phyloP scores from a whole-genome alignment of 2,797 vertebrate genomes.

The Schizothorax lantsangensis region DNA sequence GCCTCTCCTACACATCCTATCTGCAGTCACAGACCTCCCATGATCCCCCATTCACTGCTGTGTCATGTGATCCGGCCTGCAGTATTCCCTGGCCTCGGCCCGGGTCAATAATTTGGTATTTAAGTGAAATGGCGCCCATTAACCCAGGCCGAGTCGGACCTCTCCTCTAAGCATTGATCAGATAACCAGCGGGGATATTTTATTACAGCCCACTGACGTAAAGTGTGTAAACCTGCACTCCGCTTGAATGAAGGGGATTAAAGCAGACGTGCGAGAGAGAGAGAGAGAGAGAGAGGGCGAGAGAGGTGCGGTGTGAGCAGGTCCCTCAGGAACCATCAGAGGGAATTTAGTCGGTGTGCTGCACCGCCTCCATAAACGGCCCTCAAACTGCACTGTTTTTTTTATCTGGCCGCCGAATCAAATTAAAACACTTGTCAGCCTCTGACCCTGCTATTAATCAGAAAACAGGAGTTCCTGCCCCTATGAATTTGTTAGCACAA shows the following conservation, averaged over 20 bases:
- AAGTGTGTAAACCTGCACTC: conserved; percentile 38
- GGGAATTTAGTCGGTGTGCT: conserved; percentile 66
- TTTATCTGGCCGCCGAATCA: conserved; percentile 72
- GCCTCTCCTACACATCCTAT: conserved; percentile 5
- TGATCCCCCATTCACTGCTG: conserved; percentile 39
- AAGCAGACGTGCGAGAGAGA: background rate
- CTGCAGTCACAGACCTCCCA: conserved; percentile 19
- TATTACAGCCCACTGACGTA: conserved; percentile 81
- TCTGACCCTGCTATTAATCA: conserved; percentile 72
- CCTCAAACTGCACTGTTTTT: conserved; percentile 50
- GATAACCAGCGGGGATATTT: conserved; percentile 89
- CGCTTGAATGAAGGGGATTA: conserved; percentile 61
- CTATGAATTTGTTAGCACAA: conserved; percentile 69
- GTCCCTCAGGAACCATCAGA: conserved; percentile 75
- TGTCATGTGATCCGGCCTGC: conserved; percentile 40
- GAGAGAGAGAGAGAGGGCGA: background rate
- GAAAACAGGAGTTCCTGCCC: conserved; percentile 63
- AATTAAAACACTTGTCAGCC: conserved; percentile 74
- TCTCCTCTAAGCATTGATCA: conserved; percentile 88
- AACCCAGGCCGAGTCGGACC: conserved; percentile 82
- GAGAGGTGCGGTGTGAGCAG: conserved; percentile 37
- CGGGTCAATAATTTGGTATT: conserved; percentile 85
- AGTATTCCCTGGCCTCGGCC: conserved; percentile 62
- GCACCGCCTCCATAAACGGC: conserved; percentile 68
- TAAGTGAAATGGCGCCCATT: conserved; percentile 84